Percentiles rank a stretch among this genome's conserved stretches.
phyloP scores from a whole-genome alignment of 2,797 vertebrate genomes.

The Sphenopsis melanotis region DNA sequence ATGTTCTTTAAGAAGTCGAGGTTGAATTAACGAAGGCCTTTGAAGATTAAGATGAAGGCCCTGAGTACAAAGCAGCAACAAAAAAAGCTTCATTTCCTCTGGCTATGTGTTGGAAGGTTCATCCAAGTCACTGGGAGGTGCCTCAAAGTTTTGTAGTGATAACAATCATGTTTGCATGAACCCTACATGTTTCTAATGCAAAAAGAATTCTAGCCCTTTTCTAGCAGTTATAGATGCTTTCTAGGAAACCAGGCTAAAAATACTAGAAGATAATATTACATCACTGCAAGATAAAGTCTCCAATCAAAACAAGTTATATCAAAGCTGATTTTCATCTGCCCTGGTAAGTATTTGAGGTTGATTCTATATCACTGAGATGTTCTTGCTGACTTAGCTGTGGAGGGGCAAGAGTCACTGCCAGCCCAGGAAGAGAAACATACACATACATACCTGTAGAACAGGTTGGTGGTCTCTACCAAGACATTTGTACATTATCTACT shows the following conservation, averaged over 20 bases:
- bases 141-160: neutral
- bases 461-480: neutral
- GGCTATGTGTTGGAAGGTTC: neutral
- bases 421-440: neutral
- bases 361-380: neutral
- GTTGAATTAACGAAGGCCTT: neutral
- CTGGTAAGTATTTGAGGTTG: neutral
- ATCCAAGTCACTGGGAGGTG: neutral
- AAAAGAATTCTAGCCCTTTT: neutral
- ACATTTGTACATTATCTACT: neutral
- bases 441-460: neutral
- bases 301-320: neutral
- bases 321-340: neutral
- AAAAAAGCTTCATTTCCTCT: neutral
- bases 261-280: neutral
- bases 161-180: neutral
- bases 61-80: neutral
- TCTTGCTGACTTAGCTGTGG: neutral
- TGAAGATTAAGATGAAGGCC: conserved; percentile 45
- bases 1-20: neutral
- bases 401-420: neutral
- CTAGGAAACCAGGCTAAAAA: neutral
- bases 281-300: neutral
- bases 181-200: neutral
- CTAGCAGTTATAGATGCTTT: neutral